Evolutionary conservation across 2,797 vertebrate genomes (phyloP), one percentile per base, ranked within the genome.

Genomic region (Kryptolebias ocellatus): DNA sequence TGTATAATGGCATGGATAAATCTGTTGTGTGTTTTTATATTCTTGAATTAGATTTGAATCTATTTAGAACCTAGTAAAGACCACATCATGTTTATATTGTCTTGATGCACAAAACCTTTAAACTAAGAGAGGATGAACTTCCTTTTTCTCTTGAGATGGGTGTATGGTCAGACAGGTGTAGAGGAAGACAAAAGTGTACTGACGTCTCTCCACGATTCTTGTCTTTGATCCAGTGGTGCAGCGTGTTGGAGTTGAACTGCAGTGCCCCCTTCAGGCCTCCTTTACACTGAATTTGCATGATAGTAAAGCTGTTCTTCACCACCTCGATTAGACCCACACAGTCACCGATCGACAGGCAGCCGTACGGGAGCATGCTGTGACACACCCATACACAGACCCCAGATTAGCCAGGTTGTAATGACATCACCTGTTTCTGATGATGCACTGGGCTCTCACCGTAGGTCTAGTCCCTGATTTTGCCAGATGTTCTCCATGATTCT

Each of bases 271-370:
- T 96, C 50, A 95, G 91, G 75, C 95, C 95, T 1, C 95, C 95
- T 88, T 95, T 96, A 60, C 95, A 96, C 78, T 96, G 95, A 85
- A 96, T 96, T 88, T 96, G 95, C 95, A 96, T 96, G 90, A 96
- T 96, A 72, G 95, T 95, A 84, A 91, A 88, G 3, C 93, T 94
- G 79, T 87, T 94, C 78, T 92, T 93, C 56, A 95, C 93, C 47
- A 93, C 94, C 74, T 95, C 94, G 0, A 95, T 95, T 44, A 94
- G 90, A n/a, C 94, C 93, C 62, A 95, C 94, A 4, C 93, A 93
- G 83, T 94, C 93, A 0, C 93, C 93, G 7, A 94, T 93, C 51
- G 93, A 95, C 61, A 94, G 87, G 60, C 93, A 95, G 47, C 94
- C 94, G 0, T 94, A 95, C 0, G 94, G 93, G 39, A 94, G 76